These are phyloP conservation scores for Argyresthia albistria DNA, from an alignment of 2,888 invertebrate genomes.

Conservation along the genomic window DNA sequence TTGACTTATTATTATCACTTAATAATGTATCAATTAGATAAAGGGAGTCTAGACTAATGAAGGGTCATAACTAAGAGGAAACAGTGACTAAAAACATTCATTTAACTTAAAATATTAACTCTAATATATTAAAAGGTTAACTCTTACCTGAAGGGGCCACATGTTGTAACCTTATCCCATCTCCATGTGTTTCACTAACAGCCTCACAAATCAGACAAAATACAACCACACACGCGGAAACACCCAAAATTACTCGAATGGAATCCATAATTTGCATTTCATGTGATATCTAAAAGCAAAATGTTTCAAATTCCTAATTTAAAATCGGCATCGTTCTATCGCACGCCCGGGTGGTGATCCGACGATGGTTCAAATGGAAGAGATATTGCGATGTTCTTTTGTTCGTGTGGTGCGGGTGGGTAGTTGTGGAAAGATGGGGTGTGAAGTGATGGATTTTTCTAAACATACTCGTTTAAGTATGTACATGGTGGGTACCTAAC, in stretches of 20 bases:
- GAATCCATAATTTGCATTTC: constrained; percentile 3
- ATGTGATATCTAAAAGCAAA: background rate
- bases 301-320: constrained; percentile 4
- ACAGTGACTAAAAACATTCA: too few species aligned
- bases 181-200: constrained; percentile 7
- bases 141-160: constrained; percentile 4
- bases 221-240: constrained; percentile 29
- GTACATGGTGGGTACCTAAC: too few species aligned
- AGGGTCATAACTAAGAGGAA: too few species aligned
- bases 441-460: too few species aligned
- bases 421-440: too few species aligned
- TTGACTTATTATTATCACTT: too few species aligned
- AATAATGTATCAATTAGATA: too few species aligned
- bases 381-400: background rate
- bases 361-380: constrained; percentile 16
- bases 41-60: too few species aligned
- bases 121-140: too few species aligned
- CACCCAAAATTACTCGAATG: constrained; percentile 14
- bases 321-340: constrained; percentile 4
- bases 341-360: background rate
- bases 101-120: too few species aligned
- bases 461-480: too few species aligned
- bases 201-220: constrained; percentile 25
- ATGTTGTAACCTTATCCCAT: background rate
- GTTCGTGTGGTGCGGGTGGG: too few species aligned